Percentiles rank a stretch among this genome's conserved stretches.
Conservation (phyloP, 2,113 vertebrate genomes). For the Mormyrus lacerda region DNA sequence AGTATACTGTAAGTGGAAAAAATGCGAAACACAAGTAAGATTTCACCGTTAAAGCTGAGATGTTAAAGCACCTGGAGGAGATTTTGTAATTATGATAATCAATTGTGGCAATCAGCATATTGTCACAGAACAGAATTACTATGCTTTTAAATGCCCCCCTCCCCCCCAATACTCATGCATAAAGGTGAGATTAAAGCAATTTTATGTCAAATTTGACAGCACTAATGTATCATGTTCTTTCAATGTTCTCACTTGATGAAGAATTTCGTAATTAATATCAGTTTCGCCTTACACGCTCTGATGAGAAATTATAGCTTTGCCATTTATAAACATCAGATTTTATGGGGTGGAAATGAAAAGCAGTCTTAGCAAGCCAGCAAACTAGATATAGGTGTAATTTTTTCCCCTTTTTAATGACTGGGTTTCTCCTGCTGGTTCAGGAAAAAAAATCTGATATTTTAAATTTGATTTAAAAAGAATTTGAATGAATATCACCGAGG, state of each 20-base stretch:
- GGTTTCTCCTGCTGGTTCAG: constrained; percentile 43
- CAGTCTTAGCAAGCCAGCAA: constrained; percentile 42
- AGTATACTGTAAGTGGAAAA: constrained; percentile 24
- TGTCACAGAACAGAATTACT: constrained; percentile 30
- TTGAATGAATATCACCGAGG: neutral
- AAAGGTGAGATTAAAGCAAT: constrained; percentile 43
- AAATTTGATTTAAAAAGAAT: neutral
- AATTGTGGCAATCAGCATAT: constrained; percentile 30
- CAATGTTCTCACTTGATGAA: constrained; percentile 43
- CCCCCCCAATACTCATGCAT: neutral
- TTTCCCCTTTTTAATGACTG: constrained; percentile 33
- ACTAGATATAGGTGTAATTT: constrained; percentile 43
- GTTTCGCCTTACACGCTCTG: constrained; percentile 49
- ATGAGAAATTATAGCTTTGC: constrained; percentile 57
- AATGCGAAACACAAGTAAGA: constrained; percentile 6
- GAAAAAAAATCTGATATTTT: constrained; percentile 28
- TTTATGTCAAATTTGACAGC: constrained; percentile 38
- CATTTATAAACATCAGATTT: constrained; percentile 59
- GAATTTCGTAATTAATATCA: constrained; percentile 55
- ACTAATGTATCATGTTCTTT: constrained; percentile 46
- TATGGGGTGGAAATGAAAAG: constrained; percentile 51
- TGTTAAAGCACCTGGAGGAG: constrained; percentile 34
- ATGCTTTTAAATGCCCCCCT: constrained; percentile 1
- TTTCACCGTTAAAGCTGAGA: constrained; percentile 23
- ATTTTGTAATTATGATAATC: constrained; percentile 42